These are phyloP conservation scores for Lichenostomus cassidix DNA, from an alignment of 2,113 vertebrate species.

Conservation along the genomic window DNA sequence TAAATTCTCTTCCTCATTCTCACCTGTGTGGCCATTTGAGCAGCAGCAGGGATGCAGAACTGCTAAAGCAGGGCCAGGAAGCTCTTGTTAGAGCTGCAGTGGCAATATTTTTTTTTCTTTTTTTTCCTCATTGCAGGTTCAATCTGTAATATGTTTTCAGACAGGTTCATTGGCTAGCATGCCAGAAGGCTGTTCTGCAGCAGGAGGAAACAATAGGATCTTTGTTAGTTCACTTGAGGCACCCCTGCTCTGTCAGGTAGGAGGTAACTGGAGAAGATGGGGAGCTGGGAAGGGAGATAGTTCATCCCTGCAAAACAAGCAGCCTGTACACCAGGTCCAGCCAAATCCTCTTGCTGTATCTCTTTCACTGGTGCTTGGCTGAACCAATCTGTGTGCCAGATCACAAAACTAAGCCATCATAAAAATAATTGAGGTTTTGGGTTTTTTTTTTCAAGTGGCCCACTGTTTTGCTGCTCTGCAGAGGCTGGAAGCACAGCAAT, in stretches of 20 bases:
- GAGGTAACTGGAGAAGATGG: background rate
- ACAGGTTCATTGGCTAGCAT: background rate
- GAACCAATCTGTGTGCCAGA: background rate
- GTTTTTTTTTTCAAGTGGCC: background rate
- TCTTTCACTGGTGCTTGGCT: background rate
- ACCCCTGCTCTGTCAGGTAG: background rate
- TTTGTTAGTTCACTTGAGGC: background rate
- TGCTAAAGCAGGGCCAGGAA: background rate
- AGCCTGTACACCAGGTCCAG: background rate
- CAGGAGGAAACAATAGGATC: background rate
- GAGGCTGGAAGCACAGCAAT: background rate
- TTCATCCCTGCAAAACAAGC: background rate
- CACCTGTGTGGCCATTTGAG: fast-evolving
- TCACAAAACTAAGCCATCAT: background rate
- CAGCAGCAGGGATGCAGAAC: background rate
- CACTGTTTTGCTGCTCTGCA: background rate
- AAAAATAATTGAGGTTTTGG: background rate
- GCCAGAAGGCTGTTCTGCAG: background rate
- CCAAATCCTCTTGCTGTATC: background rate
- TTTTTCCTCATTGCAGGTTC: background rate
- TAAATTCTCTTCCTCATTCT: background rate
- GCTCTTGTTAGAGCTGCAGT: background rate
- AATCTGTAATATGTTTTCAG: background rate
- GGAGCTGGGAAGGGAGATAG: background rate
- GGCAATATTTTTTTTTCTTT: background rate